Base-by-base conservation (phyloP, 2,888 invertebrate genomes). In the Antheraea yamamai region DNA sequence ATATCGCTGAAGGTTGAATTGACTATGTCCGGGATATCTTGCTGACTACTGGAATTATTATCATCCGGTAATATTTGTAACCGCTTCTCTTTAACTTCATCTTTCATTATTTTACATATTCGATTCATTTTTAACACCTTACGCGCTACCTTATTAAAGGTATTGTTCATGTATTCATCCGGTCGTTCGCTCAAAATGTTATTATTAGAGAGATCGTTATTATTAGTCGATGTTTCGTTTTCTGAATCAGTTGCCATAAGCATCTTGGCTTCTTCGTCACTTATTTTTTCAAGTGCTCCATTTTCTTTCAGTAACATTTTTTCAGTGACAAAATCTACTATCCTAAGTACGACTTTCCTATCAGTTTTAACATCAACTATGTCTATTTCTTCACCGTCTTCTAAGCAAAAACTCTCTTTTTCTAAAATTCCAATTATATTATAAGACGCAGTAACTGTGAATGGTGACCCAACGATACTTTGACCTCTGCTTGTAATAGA, bases 381-480 rank as follows among this genome's bases (percentile, higher is more conserved):
- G 77, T 93, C 93, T 70, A 94, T 93, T 89, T 94, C 93, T 87
- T 95, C 94, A 1, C 94, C 94, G 74, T 94, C 89, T 87, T 95
- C 94, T 76, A 94, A 86, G 76, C 88, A 87, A 75, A 90, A 92
- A 78, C 84, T 93, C 73, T 94, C 92, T 79, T 83, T 88, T 86
- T 93, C 92, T 75, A 94, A 81, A 55, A 87, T 82, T 64, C 83
- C 83, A 8, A 94, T 77, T 61, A 94, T 92, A 77, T 93, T 91
- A 75, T 89, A 84, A 4, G 92, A 88, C 30, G 95, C 94, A 75
- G 91, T 95, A 6, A 96, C 90, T 74, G 86, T 86, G 81, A 95
- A 96, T 1, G 96, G 96, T 35, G 96, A 96, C n/a, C 96, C 96
- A 55, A 94, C 93, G 66, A 96, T 91, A 81, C 93, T 91, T 83